Base-by-base conservation (phyloP, 2,888 invertebrate species). In the Trimorus sp. region DNA sequence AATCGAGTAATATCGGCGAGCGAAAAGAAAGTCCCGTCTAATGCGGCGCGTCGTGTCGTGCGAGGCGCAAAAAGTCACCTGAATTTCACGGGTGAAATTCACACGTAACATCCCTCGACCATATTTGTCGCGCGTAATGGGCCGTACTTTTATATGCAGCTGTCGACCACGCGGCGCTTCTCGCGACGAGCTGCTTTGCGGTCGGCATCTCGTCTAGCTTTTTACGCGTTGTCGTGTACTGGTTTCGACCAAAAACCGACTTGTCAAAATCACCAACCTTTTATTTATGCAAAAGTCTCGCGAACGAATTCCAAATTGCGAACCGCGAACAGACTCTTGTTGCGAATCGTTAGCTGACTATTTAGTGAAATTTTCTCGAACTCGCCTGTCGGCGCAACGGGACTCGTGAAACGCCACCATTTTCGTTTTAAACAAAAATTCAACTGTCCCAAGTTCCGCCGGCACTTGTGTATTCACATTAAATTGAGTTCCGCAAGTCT, bases 51-150 rank as follows among this genome's bases (percentile, higher is more conserved):
- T 14, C 38, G 37, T 70, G 53, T 70, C 16, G 15, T 48, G 48
- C 69, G 38, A 36, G 9, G 54, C 16, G 56, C 48, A 68, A 79
- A 79, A 79, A 66, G 49, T 54, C 62, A 9, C 37, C 53, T 49
- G 68, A 79, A 79, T 75, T 76, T 69, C 58, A 78, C n/a, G 58
- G 54, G 68, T 60, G 76, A 79, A 75, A 59, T 79, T 76, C 76
- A 56, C 71, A 56, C 69, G 62, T 54, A 42, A 56, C 76, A 69
- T 74, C 79, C 62, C 76, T 77, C 71, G 74, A 74, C 90, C 90
- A 90, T 90, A 90, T 90, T 90, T 90, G 90, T 88, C 88, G 79
- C 84, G 60, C 84, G 87, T 91, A 91, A 91, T 90, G 90, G 90
- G 90, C 88, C 85, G 89, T 89, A 90, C 87, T 89, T 90, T 88